phyloP scores from a whole-genome alignment of 2,888 invertebrate species.

The Cephus pulcher region DNA sequence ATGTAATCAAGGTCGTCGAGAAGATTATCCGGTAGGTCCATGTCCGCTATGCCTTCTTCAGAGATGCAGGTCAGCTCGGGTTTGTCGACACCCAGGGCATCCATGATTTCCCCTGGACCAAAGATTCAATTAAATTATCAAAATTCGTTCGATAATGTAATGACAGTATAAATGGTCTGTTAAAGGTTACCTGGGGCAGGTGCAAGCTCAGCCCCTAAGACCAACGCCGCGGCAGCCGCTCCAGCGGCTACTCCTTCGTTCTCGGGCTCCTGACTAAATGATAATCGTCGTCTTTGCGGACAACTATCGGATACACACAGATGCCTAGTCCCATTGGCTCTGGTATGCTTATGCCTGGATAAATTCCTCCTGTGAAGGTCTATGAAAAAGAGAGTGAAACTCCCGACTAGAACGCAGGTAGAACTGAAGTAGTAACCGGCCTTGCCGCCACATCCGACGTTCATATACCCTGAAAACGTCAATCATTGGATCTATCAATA shows the following conservation, averaged over 20 bases:
- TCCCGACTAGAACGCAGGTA: conserved; percentile 81
- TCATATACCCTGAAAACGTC: conserved; percentile 78
- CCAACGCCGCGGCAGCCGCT: conserved; percentile 71
- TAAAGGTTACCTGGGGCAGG: conserved; percentile 47
- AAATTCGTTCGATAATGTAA: background rate
- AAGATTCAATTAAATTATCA: background rate
- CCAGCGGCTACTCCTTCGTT: conserved; percentile 68
- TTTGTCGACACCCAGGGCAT: conserved; percentile 67
- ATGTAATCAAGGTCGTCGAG: conserved; percentile 84
- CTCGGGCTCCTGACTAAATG: conserved; percentile 73
- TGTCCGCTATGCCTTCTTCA: conserved; percentile 85
- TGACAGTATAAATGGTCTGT: background rate
- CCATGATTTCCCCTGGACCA: conserved; percentile 45
- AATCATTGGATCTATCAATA: background rate
- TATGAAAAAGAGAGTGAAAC: conserved; percentile 82
- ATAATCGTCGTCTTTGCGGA: conserved; percentile 70
- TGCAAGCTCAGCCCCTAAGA: conserved; percentile 70
- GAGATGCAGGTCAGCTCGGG: conserved; percentile 87
- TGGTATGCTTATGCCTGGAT: conserved; percentile 77
- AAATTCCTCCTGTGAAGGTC: conserved; percentile 81
- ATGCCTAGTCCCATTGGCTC: conserved; percentile 71
- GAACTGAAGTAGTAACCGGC: conserved; percentile 88
- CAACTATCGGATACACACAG: conserved; percentile 71
- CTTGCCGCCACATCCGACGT: conserved; percentile 80
- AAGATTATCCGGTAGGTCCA: conserved; percentile 84